Conservation (phyloP, 2,888 invertebrate genomes). For the Paralinhomoeus sp. region DNA sequence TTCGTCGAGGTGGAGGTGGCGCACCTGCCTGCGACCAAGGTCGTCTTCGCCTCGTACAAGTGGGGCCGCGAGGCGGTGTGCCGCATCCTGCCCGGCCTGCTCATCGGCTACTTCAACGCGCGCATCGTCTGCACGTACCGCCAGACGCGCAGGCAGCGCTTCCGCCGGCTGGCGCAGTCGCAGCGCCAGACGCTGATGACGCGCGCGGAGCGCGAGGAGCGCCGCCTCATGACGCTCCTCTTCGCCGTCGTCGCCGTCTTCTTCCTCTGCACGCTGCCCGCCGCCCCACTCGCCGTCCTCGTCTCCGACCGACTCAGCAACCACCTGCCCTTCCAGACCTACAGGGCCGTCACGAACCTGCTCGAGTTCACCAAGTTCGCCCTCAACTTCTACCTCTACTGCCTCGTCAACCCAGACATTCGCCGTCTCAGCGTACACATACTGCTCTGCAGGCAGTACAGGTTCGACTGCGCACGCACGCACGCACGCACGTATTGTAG, state of each 20-base stretch:
- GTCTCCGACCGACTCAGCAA: slow-evolving; percentile 25
- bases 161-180: slow-evolving; percentile 11
- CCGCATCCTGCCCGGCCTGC: slow-evolving; percentile 30
- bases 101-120: slow-evolving; percentile 30
- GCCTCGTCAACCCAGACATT: slow-evolving; percentile 28
- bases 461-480: too few relatives aligned
- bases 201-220: slow-evolving; percentile 24
- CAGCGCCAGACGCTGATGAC: slow-evolving; percentile 7
- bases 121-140: slow-evolving; percentile 31
- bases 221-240: slow-evolving; percentile 29
- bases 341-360: slow-evolving; percentile 31
- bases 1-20: slow-evolving; percentile 14
- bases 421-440: slow-evolving; percentile 13
- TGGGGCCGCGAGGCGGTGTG: slow-evolving; percentile 23
- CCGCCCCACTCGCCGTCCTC: slow-evolving; percentile 29
- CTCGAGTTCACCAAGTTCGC: slow-evolving; percentile 33
- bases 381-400: slow-evolving; percentile 33
- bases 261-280: slow-evolving; percentile 32
- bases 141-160: slow-evolving; percentile 27
- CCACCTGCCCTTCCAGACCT: slow-evolving; percentile 25
- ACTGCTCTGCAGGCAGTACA: background rate
- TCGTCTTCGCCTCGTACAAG: slow-evolving; percentile 2
- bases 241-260: slow-evolving; percentile 32
- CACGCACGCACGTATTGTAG: too few relatives aligned
- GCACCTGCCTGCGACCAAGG: slow-evolving; percentile 9